These are phyloP conservation scores for Elegia similella DNA, from an alignment of 2,888 invertebrate genomes.

Conservation along the genomic window DNA sequence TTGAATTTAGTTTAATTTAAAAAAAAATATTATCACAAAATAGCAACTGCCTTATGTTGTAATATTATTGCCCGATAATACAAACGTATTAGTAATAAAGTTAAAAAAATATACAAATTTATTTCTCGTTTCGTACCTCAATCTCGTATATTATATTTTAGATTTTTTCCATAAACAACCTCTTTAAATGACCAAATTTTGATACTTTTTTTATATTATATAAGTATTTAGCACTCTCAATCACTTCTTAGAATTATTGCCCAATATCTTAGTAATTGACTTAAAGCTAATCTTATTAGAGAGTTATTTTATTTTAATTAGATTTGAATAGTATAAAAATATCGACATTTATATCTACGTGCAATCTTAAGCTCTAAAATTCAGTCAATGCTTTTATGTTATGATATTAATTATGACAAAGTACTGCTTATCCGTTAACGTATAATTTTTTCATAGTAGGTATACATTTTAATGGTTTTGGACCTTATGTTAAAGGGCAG, in stretches of 20 bases:
- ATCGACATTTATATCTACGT: slow-evolving; percentile 31
- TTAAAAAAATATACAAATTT: slow-evolving; percentile 37
- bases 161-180: slow-evolving; percentile 29
- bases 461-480: no score
- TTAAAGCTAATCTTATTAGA: slow-evolving; percentile 43
- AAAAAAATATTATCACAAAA: slow-evolving; percentile 40
- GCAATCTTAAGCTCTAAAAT: slow-evolving; percentile 49
- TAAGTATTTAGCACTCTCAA: slow-evolving; percentile 33
- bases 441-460: background rate
- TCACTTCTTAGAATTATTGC: slow-evolving; percentile 66
- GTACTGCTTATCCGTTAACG: background rate
- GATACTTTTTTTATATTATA: slow-evolving; percentile 30
- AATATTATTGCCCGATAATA: slow-evolving; percentile 31
- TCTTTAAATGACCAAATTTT: slow-evolving; percentile 29
- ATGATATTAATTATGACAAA: slow-evolving; percentile 1
- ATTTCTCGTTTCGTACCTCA: slow-evolving; percentile 13
- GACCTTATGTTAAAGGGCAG: no score
- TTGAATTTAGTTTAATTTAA: slow-evolving; percentile 10
- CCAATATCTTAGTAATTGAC: slow-evolving; percentile 53
- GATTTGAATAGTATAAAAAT: slow-evolving; percentile 49
- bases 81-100: slow-evolving; percentile 39
- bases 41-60: slow-evolving; percentile 44
- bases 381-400: slow-evolving; percentile 36
- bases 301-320: slow-evolving; percentile 30
- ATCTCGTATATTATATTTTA: slow-evolving; percentile 24